Base-by-base conservation (phyloP, 2,888 invertebrate genomes). In the Cryptocephalus primarius region DNA sequence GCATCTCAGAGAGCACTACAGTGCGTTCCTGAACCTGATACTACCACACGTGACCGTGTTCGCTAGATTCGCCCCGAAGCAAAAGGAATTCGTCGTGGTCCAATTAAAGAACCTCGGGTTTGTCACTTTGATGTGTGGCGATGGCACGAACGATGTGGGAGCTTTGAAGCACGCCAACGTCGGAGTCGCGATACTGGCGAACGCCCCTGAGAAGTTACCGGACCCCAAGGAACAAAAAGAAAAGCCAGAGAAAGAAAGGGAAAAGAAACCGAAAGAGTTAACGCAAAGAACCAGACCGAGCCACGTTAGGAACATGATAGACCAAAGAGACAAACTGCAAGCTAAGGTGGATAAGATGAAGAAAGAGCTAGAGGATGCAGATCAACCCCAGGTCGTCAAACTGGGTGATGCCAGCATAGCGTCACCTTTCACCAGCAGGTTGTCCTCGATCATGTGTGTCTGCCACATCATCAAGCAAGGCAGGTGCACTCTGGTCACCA, bases 391-490 rank as follows among this genome's bases (percentile, higher is more conserved):
- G 57, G 77, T 99, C 41, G 96, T 99, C 1, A 87, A 95, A 67
- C 72, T 99, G 44, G 99, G 99, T 2, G 99, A 99, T 71, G 99
- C 99, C 2, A 95, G 94, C 58, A 97, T 99, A 48, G 99, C 99
- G 1, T 96, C 99, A 3, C 99, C 99, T 0, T 99, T 99, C 66
- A 99, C 99, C 0, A 96, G 96, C 61, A 92, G 93, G 71, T 79
- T 92, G 51, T 93, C 96, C 8, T 96, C 96, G 38, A 92, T 96
- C 65, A 80, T 87, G 64, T 94, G 95, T 71, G 91, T 99, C 63
- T 97, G 95, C 66, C 95, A 99, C 73, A 91, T 99, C 52, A 96
- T 99, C 63, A 99, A 99, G 68, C 99, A 99, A 75, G 99, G 99
- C 1, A 83, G 99, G 14, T 99, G 99, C 69, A 99, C 99, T 0